Conservation (phyloP, 1,140 invertebrate species). For the Drosophila obscura region DNA sequence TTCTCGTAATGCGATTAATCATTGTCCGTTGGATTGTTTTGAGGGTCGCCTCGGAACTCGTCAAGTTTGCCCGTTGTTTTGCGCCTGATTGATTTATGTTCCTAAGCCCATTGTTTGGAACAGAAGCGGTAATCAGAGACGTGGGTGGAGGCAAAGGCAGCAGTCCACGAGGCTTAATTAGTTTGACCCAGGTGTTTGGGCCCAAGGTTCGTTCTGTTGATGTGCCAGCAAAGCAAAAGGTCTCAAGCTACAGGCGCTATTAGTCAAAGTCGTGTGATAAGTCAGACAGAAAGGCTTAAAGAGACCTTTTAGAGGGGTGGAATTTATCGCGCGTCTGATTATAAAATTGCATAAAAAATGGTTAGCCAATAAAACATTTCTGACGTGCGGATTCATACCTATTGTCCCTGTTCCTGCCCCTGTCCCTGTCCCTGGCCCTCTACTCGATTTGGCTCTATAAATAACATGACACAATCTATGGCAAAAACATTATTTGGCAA, state of each 20-base stretch:
- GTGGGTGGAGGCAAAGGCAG: neutral
- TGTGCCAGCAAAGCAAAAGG: constrained; percentile 32
- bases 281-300: constrained; percentile 49
- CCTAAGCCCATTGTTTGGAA: constrained; percentile 66
- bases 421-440: constrained; percentile 1
- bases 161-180: constrained; percentile 64
- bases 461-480: constrained; percentile 81
- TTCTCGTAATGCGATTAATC: constrained; percentile 67
- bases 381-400: constrained; percentile 81
- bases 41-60: constrained; percentile 61
- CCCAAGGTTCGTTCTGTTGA: constrained; percentile 1
- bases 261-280: constrained; percentile 74
- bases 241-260: constrained; percentile 48
- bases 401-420: constrained; percentile 22
- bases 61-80: constrained; percentile 68
- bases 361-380: constrained; percentile 78
- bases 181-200: constrained; percentile 71
- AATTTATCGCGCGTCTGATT: constrained; percentile 77
- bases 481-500: constrained; percentile 81
- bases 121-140: constrained; percentile 7
- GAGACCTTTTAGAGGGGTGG: constrained; percentile 18
- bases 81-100: constrained; percentile 77
- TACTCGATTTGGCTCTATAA: constrained; percentile 58
- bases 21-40: constrained; percentile 64
- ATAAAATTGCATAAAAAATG: constrained; percentile 81